Percentiles rank a stretch among this genome's conserved stretches.
phyloP scores from a whole-genome alignment of 2,888 invertebrate species.

The Agapostemon virescens region DNA sequence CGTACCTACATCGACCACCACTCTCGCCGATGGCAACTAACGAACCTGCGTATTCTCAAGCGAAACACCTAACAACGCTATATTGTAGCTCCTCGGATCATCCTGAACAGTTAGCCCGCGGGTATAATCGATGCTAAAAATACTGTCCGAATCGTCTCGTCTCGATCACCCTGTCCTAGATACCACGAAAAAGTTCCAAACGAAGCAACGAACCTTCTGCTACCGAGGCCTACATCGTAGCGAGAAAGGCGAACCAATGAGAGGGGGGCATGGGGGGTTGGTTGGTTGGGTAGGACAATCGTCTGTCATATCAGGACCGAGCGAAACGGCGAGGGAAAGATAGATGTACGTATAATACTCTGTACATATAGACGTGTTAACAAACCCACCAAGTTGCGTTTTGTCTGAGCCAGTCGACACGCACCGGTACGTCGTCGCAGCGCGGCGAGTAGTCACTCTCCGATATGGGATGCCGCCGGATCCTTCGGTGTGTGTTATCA shows the following conservation, averaged over 20 bases:
- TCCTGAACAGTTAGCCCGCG: conserved; percentile 22
- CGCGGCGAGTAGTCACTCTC: background rate
- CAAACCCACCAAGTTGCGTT: conserved; percentile 52
- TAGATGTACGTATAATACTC: background rate
- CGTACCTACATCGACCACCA: background rate
- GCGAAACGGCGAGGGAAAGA: conserved; percentile 42
- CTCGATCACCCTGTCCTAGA: conserved; percentile 44
- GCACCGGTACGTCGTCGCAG: background rate
- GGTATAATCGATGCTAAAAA: conserved; percentile 45
- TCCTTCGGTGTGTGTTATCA: conserved; percentile 37
- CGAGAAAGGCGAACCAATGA: background rate
- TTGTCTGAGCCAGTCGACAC: background rate
- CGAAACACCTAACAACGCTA: background rate
- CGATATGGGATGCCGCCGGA: background rate
- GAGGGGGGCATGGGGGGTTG: background rate
- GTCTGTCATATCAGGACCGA: conserved; percentile 10
- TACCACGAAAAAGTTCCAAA: conserved; percentile 40
- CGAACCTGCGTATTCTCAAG: background rate
- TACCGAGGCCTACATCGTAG: background rate
- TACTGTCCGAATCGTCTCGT: conserved; percentile 40
- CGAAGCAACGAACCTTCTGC: conserved; percentile 25
- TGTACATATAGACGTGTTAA: background rate
- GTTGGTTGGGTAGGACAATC: background rate
- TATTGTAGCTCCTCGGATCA: conserved; percentile 1
- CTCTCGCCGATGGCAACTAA: background rate